These are phyloP conservation scores for Drosophila aff. DNA, from an alignment of 1,140 invertebrate species.

Conservation along the genomic window DNA sequence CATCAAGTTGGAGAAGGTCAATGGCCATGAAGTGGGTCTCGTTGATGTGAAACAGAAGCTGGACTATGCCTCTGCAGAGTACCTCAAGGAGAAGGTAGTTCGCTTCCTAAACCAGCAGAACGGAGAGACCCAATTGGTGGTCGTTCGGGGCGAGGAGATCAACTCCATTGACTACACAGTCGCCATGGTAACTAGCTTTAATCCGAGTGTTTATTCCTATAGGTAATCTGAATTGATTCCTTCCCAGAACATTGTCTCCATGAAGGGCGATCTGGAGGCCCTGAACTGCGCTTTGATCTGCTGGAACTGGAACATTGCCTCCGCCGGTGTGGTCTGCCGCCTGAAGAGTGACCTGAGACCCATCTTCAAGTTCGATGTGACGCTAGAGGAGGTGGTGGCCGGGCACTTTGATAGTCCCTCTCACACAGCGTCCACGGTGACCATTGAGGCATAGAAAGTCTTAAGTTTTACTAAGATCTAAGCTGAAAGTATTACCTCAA, in stretches of 20 bases:
- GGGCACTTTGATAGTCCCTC: constrained; percentile 60
- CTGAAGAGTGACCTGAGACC: constrained; percentile 56
- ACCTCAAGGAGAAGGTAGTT: constrained; percentile 74
- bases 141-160: constrained; percentile 88
- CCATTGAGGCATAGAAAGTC: constrained; percentile 46
- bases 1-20: constrained; percentile 87
- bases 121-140: constrained; percentile 78
- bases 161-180: constrained; percentile 88
- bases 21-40: constrained; percentile 59
- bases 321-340: constrained; percentile 78
- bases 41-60: constrained; percentile 78
- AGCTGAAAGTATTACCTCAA: constrained; percentile 59
- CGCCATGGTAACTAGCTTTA: constrained; percentile 86
- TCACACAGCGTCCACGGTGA: constrained; percentile 66
- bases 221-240: not conserved
- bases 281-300: constrained; percentile 72
- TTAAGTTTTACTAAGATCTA: constrained; percentile 12
- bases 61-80: constrained; percentile 78
- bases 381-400: constrained; percentile 65
- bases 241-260: constrained; percentile 68
- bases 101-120: constrained; percentile 55
- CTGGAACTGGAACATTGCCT: constrained; percentile 80
- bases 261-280: constrained; percentile 68
- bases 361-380: constrained; percentile 68
- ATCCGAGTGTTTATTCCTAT: too few species aligned